These are phyloP conservation scores for Blera fallax DNA, from an alignment of 2,888 invertebrate genomes.

Conservation along the genomic window DNA sequence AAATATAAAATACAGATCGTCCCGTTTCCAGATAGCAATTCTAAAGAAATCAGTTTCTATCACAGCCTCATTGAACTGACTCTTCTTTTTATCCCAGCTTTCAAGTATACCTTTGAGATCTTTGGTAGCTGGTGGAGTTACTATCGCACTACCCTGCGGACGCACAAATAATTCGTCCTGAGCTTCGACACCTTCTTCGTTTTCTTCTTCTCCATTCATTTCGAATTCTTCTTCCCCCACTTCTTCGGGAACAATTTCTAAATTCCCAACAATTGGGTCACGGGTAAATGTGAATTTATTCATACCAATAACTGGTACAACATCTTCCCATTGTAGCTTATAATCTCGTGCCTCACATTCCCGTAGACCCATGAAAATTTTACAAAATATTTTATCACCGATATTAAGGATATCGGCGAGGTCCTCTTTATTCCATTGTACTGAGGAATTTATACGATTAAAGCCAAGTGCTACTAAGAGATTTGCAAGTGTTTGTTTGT, in stretches of 20 bases:
- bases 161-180: constrained; percentile 51
- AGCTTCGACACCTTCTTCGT: constrained; percentile 39
- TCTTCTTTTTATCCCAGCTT: constrained; percentile 45
- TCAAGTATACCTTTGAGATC: constrained; percentile 52
- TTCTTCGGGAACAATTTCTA: constrained; percentile 38
- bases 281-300: constrained; percentile 67
- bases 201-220: neutral
- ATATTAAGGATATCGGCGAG: constrained; percentile 73
- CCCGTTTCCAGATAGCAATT: constrained; percentile 84
- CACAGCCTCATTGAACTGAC: constrained; percentile 50
- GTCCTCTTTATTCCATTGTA: constrained; percentile 72
- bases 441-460: constrained; percentile 65
- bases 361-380: constrained; percentile 36
- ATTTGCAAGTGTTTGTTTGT: constrained; percentile 74
- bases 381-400: constrained; percentile 74
- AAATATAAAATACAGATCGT: constrained; percentile 83
- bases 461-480: constrained; percentile 70
- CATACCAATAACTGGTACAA: constrained; percentile 66
- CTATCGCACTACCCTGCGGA: neutral
- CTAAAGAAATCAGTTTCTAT: constrained; percentile 69
- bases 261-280: constrained; percentile 10
- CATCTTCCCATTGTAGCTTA: constrained; percentile 48
- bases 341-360: constrained; percentile 59
- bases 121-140: neutral
- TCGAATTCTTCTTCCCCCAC: constrained; percentile 34